Conservation (phyloP, 2,113 vertebrate species). For the Pygoscelis adeliae region DNA sequence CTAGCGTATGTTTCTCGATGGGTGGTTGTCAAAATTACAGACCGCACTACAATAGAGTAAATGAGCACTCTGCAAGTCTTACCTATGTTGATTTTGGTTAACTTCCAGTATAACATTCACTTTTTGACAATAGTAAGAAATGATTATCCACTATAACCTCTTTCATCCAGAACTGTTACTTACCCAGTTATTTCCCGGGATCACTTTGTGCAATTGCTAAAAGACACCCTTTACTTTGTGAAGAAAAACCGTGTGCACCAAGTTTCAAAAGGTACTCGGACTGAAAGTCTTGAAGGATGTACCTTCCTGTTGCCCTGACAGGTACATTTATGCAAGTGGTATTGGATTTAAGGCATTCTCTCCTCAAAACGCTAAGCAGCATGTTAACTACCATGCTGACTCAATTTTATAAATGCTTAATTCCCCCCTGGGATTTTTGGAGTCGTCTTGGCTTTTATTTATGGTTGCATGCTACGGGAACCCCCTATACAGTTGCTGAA, state of each 20-base stretch:
- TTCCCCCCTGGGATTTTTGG: background rate
- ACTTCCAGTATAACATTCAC: background rate
- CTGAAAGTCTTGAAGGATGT: no score
- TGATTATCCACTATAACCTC: background rate
- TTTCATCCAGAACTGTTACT: background rate
- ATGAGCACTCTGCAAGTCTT: background rate
- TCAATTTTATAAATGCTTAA: background rate
- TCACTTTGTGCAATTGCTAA: background rate
- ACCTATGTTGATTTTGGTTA: background rate
- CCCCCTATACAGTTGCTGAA: background rate
- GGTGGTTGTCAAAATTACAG: background rate
- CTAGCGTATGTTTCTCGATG: background rate
- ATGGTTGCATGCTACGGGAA: background rate
- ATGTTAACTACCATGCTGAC: background rate
- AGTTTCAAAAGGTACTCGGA: background rate
- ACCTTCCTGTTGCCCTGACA: background rate
- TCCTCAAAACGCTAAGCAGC: background rate
- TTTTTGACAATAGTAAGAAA: background rate
- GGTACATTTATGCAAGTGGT: background rate
- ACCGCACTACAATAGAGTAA: background rate
- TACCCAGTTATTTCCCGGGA: background rate
- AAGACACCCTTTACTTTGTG: background rate
- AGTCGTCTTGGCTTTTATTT: background rate
- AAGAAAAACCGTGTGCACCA: fast-evolving
- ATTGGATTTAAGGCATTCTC: background rate